A percentile compares a stretch with the other conserved stretches of the same genome.
phyloP scores from a whole-genome alignment of 2,113 vertebrate genomes.

The Chaetura pelagica region DNA sequence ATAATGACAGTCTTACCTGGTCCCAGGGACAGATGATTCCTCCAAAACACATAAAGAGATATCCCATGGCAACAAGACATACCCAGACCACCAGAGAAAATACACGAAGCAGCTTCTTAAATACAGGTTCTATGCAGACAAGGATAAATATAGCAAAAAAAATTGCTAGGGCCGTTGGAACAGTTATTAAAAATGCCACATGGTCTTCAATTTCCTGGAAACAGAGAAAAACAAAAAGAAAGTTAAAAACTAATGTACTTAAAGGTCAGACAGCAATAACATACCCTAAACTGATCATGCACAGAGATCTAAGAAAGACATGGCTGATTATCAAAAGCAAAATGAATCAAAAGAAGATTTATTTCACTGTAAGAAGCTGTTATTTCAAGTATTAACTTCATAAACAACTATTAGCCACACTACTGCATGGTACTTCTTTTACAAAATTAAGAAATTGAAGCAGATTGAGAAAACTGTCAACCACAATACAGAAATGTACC shows the following conservation, averaged over 20 bases:
- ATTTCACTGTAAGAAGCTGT: background rate
- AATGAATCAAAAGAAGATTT: background rate
- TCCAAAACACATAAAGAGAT: slow-evolving; percentile 97
- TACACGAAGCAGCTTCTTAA: slow-evolving; percentile 93
- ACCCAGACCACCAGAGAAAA: slow-evolving; percentile 96
- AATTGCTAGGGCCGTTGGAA: slow-evolving; percentile 94
- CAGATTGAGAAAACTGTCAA: background rate
- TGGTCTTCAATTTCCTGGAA: slow-evolving; percentile 92
- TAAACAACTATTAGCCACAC: background rate
- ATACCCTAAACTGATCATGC: background rate
- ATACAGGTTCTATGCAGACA: slow-evolving; percentile 94
- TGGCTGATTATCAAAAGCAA: background rate
- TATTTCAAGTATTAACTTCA: background rate
- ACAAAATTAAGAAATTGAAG: background rate
- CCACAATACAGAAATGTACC: background rate
- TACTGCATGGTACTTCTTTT: background rate
- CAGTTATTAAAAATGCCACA: slow-evolving; percentile 94
- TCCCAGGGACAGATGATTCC: slow-evolving; percentile 96
- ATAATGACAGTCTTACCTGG: slow-evolving; percentile 84
- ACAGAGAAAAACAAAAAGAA: slow-evolving; percentile 40
- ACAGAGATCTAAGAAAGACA: background rate
- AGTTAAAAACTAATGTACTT: background rate
- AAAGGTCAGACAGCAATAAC: background rate
- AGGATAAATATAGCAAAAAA: slow-evolving; percentile 97
- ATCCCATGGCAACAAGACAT: slow-evolving; percentile 95